A percentile compares a stretch with the other conserved stretches of the same genome.
These are phyloP conservation scores for Drosophila mimetica DNA, from an alignment of 2,888 invertebrate genomes.

Conservation along the genomic window DNA sequence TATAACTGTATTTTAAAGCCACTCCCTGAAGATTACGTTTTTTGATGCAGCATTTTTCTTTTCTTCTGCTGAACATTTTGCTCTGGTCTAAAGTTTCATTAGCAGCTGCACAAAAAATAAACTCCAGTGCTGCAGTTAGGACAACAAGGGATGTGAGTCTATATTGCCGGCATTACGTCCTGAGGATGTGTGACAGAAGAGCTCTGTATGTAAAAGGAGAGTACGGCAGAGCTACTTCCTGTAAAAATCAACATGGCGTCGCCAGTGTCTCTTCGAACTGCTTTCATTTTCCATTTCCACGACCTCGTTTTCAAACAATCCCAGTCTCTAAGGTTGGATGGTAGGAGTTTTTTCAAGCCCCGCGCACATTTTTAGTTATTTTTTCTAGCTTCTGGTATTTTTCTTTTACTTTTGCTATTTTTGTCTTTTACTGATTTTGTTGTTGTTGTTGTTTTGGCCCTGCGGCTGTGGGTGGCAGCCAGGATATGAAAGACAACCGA, in stretches of 20 bases:
- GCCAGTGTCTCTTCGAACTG: conserved; percentile 70
- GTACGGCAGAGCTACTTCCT: conserved; percentile 16
- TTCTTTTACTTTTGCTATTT: conserved; percentile 40
- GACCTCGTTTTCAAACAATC: conserved; percentile 80
- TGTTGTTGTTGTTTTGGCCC: conserved; percentile 46
- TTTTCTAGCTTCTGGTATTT: conserved; percentile 9
- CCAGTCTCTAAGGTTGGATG: conserved; percentile 28
- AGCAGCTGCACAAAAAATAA: conserved; percentile 6
- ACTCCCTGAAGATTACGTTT: conserved; percentile 56
- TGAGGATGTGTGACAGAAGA: conserved; percentile 12
- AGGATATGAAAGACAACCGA: conserved; percentile 33
- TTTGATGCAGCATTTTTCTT: conserved; percentile 11
- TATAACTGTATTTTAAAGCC: conserved; percentile 62
- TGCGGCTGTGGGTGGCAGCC: conserved; percentile 70
- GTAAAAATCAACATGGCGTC: conserved; percentile 55
- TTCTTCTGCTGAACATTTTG: conserved; percentile 7
- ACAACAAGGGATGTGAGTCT: conserved; percentile 34
- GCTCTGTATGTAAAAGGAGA: not conserved
- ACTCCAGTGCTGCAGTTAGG: conserved; percentile 12
- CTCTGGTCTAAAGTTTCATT: conserved; percentile 28
- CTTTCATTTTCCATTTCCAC: conserved; percentile 84
- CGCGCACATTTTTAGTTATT: conserved; percentile 46
- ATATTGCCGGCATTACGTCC: conserved; percentile 56
- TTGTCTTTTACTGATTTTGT: conserved; percentile 31
- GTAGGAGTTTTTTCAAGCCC: conserved; percentile 7